These are phyloP conservation scores for Tolypeutes matacus DNA, from an alignment of 2,797 vertebrate species.

Conservation along the genomic window DNA sequence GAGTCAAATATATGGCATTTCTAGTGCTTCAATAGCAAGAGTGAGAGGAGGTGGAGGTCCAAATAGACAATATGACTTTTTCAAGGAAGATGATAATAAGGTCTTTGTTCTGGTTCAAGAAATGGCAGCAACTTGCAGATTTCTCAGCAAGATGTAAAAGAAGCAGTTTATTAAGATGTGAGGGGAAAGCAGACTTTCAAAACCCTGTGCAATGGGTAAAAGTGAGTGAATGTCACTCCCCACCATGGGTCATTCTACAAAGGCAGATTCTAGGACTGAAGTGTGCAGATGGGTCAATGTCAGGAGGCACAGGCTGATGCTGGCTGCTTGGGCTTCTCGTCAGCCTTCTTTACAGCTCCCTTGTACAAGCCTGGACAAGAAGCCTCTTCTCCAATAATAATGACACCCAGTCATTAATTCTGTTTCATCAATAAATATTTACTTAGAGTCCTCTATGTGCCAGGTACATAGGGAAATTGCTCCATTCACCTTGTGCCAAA, in stretches of 20 bases:
- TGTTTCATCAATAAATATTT: neutral
- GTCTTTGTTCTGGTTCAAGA: conserved; percentile 67
- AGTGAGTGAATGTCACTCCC: neutral
- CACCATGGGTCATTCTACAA: neutral
- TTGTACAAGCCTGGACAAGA: neutral
- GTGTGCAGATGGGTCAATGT: neutral
- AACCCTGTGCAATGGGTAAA: neutral
- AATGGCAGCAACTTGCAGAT: conserved; percentile 44
- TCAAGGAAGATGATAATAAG: conserved; percentile 77
- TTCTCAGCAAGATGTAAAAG: conserved; percentile 68
- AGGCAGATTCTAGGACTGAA: neutral
- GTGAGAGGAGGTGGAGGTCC: conserved; percentile 57
- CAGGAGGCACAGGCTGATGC: neutral
- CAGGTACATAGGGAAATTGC: neutral
- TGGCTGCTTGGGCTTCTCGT: neutral
- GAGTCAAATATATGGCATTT: conserved; percentile 81
- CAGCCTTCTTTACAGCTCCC: neutral
- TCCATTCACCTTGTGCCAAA: neutral
- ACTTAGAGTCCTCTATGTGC: neutral
- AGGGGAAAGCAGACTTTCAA: conserved; percentile 49
- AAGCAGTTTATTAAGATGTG: conserved; percentile 54
- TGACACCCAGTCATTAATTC: neutral
- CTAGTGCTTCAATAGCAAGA: conserved; percentile 70
- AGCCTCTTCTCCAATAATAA: neutral
- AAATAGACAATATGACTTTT: conserved; percentile 75